phyloP scores from a whole-genome alignment of 2,113 vertebrate species.

The Poicephalus meyeri region DNA sequence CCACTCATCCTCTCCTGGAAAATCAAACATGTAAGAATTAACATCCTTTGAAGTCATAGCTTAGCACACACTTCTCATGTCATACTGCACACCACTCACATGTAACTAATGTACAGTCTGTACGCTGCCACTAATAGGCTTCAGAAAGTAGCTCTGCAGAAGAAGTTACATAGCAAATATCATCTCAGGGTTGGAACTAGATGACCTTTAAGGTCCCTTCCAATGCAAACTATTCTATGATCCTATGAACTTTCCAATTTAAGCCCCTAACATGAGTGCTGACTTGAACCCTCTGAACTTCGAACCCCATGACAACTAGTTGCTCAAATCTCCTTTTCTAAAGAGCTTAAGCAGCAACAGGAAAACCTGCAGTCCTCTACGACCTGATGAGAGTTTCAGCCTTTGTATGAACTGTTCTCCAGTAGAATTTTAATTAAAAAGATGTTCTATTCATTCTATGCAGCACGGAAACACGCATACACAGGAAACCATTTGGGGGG shows the following conservation, averaged over 20 bases:
- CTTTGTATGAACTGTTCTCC: background rate
- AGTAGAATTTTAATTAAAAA: background rate
- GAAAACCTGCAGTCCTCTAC: background rate
- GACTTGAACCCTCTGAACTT: background rate
- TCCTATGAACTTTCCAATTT: background rate
- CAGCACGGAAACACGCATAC: background rate
- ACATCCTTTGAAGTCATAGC: accelerated
- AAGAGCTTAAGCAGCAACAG: background rate
- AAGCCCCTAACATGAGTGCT: background rate
- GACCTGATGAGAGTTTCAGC: background rate
- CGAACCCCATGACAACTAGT: background rate
- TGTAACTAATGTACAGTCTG: background rate
- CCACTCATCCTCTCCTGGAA: constrained; percentile 87
- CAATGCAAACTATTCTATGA: background rate
- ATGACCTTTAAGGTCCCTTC: background rate
- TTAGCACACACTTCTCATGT: accelerated
- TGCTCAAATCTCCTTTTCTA: background rate
- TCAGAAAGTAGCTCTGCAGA: background rate
- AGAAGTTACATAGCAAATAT: background rate
- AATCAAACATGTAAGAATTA: background rate
- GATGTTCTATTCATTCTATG: background rate
- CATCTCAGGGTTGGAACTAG: background rate
- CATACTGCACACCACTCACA: background rate
- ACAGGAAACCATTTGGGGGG: background rate
- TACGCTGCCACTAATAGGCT: background rate